These are phyloP conservation scores for Pelodiscus sinensis DNA, from an alignment of 2,113 vertebrate species.

Conservation along the genomic window DNA sequence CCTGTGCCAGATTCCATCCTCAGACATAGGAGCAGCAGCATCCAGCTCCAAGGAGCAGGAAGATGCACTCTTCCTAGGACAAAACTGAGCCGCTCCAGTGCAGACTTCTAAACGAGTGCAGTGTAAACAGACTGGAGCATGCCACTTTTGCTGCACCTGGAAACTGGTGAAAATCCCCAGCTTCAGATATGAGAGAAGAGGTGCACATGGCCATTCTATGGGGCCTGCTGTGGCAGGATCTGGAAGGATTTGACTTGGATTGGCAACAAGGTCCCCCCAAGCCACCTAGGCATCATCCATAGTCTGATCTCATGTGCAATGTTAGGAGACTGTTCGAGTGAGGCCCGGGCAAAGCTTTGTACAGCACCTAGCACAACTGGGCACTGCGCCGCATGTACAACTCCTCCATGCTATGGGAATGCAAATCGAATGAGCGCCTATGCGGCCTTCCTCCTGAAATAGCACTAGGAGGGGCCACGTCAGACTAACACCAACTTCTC, in stretches of 20 bases:
- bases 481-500: background rate
- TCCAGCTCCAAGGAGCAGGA: background rate
- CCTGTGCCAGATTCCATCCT: background rate
- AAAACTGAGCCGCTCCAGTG: background rate
- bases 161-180: background rate
- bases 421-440: background rate
- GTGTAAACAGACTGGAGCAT: background rate
- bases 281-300: background rate
- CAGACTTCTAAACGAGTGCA: background rate
- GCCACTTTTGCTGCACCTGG: background rate
- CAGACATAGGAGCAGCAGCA: background rate
- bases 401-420: background rate
- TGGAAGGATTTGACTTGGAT: background rate
- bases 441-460: background rate
- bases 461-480: background rate
- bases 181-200: background rate
- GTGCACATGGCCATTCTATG: background rate
- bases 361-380: background rate
- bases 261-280: background rate
- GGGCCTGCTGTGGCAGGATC: background rate
- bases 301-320: accelerated
- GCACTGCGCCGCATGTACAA: background rate
- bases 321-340: background rate
- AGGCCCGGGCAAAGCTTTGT: background rate
- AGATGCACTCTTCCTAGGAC: background rate